Base-by-base conservation (phyloP, 2,113 vertebrate genomes). In the Corvus cornix region DNA sequence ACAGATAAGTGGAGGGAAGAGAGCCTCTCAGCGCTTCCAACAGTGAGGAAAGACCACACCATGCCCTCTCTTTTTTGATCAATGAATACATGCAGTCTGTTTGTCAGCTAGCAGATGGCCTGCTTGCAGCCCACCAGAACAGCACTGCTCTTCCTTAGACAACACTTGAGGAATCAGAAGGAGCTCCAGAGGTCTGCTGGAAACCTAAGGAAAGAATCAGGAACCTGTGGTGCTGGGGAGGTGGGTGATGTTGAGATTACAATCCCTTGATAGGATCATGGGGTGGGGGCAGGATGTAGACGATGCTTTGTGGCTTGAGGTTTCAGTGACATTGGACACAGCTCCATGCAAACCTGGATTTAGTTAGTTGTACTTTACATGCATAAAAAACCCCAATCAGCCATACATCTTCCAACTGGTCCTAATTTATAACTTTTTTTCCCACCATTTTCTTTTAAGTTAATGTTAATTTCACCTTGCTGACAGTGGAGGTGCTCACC, bases 401-500 rank as follows among this genome's bases (percentile, higher is more conserved):
- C 70, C 39, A 49, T 27, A 59, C 7, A 14, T 14, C 6, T 83
- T 37, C 52, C 11, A 2, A 6, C 62, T 26, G 39, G 6, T 67
- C 59, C 43, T 2, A 1, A n/a, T 67, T 44, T 39, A n/a, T 27
- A 63, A 27, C 6, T 5, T 19, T 44, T 46, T 26, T 20, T 2
- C 30, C 15, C 11, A 26, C 4, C 1, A 26, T 59, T 73, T 84
- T 90, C 35, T 72, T 48, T 17, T 30, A 60, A 70, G 17, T 66
- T 51, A 58, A 27, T 23, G 3, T 16, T 43, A 27, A 41, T 62
- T 89, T 60, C 90, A 97, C 97, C 96, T 98, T 97, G 52, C 86
- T 92, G 51, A 88, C 86, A 4, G 85, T 94, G 73, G 64, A 49
- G 39, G 51, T 51, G 59, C 97, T 96, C 84, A 94, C 62, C 23